Percentiles rank a stretch among this genome's conserved stretches.
phyloP scores from a whole-genome alignment of 1,140 invertebrate genomes.

The Whitmania pigra region DNA sequence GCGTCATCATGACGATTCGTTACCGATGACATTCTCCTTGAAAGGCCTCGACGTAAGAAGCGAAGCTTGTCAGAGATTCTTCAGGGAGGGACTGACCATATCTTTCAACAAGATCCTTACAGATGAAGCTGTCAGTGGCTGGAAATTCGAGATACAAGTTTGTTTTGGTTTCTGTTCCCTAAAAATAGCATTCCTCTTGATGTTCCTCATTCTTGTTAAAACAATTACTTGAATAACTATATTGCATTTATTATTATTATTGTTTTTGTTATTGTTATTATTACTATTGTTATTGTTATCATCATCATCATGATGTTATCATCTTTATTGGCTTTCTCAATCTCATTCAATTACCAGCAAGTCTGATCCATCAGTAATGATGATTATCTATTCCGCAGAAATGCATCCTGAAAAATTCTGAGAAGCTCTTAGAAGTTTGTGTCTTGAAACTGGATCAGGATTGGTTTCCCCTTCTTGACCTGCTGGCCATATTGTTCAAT shows the following conservation, averaged over 20 bases:
- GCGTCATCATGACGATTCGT: too few species aligned
- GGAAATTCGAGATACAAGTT: constrained; percentile 89
- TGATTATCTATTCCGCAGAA: constrained; percentile 42
- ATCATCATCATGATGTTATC: too few species aligned
- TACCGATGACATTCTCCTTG: constrained; percentile 18
- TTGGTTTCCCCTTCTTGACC: constrained; percentile 80
- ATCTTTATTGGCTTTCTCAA: background rate
- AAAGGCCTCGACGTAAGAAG: constrained; percentile 73
- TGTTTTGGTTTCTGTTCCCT: constrained; percentile 27
- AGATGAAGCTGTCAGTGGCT: constrained; percentile 93
- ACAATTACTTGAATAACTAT: background rate
- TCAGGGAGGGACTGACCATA: constrained; percentile 79
- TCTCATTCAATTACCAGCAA: background rate
- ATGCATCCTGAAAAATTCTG: constrained; percentile 83
- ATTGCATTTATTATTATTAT: background rate
- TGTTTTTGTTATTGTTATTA: too few species aligned
- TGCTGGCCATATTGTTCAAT: constrained; percentile 83
- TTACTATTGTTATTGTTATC: too few species aligned
- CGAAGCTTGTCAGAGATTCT: constrained; percentile 83
- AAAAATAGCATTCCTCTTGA: too few species aligned
- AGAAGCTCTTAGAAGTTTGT: constrained; percentile 78
- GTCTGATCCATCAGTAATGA: constrained; percentile 17
- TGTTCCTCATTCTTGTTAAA: background rate
- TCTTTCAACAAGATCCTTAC: constrained; percentile 94
- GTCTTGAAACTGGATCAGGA: constrained; percentile 78